A percentile compares a stretch with the other conserved stretches of the same genome.
Evolutionary conservation across 2,888 invertebrate genomes (phyloP).

Genomic region (Drosophila stalkeri): DNA sequence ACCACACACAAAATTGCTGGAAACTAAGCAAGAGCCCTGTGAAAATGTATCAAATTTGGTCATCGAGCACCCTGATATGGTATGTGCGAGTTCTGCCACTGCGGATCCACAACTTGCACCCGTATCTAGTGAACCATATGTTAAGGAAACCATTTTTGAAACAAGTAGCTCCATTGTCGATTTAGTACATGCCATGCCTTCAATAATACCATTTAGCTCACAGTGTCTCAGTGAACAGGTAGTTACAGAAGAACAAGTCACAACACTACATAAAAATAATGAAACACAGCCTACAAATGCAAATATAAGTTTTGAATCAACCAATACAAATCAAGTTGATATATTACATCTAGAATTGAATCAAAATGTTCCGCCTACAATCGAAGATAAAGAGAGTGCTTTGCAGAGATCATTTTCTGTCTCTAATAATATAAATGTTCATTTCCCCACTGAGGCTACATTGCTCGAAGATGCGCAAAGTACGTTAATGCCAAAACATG

Average conservation of each 20-base stretch:
- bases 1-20: conserved; percentile 48
- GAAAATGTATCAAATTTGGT: conserved; percentile 57
- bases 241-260: conserved; percentile 63
- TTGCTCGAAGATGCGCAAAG: conserved; percentile 20
- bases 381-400: conserved; percentile 25
- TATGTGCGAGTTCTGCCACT: conserved; percentile 50
- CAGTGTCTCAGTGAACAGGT: conserved; percentile 70
- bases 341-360: conserved; percentile 22
- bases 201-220: conserved; percentile 69
- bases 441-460: conserved; percentile 8
- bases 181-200: conserved; percentile 38
- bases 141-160: conserved; percentile 54
- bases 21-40: conserved; percentile 61
- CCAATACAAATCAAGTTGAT: conserved; percentile 35
- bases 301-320: conserved; percentile 41
- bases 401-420: conserved; percentile 33
- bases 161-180: conserved; percentile 17
- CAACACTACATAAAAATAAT: conserved; percentile 43
- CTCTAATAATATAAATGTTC: conserved; percentile 24
- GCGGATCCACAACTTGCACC: conserved; percentile 28
- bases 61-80: conserved; percentile 11
- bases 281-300: conserved; percentile 40
- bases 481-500: background rate
- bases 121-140: conserved; percentile 55
- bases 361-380: conserved; percentile 12